Evolutionary conservation across 23 tunicate species (phyloP), one percentile per base, ranked within the genome.

Genomic region (Trididemnum nubilum): DNA sequence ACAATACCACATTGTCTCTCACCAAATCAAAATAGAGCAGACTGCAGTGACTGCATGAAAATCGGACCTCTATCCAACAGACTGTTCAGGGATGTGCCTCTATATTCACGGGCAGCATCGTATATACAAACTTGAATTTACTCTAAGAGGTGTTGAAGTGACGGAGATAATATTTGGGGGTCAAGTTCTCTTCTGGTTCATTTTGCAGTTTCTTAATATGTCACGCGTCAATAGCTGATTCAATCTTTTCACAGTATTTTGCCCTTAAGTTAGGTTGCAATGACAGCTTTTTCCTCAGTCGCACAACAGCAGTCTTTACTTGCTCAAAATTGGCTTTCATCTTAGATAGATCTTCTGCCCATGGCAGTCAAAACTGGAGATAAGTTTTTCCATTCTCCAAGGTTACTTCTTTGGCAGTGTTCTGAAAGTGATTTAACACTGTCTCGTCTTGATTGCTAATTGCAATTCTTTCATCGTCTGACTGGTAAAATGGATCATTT

Each of bases 61-160:
- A 67, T 67, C 3, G 74, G 74, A 5, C 74, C 74, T 33, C 38
- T 32, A 33, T 3, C 38, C 21, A 67, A n/a, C 38, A 67, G 37
- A 30, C 38, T n/a, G 33, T 67, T 67, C 38, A 33, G 33, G 4
- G 74, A 67, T 24, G n/a, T 33, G 31, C 74, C 74, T 2, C n/a
- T 37, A 24, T 31, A 67, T 67, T 67, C 37, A 3, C 38, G 37
- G 3, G 74, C 38, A 67, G 74, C 74, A 67, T 67, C 74, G 25
- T 67, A 67, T n/a, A n/a, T 3, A 67, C 74, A 12, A 67, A 37
- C 4, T 9, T 32, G 38, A 67, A 33, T 9, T 67, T 67, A 30
- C 9, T 4, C 38, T 67, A 38, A 9, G 74, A 31, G 38, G 74
- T 67, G 38, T 67, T 67, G 22, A 67, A 67, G n/a, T 67, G 74